These are phyloP conservation scores for Urocynchramus pylzowi DNA, from an alignment of 2,113 vertebrate genomes.

Conservation along the genomic window DNA sequence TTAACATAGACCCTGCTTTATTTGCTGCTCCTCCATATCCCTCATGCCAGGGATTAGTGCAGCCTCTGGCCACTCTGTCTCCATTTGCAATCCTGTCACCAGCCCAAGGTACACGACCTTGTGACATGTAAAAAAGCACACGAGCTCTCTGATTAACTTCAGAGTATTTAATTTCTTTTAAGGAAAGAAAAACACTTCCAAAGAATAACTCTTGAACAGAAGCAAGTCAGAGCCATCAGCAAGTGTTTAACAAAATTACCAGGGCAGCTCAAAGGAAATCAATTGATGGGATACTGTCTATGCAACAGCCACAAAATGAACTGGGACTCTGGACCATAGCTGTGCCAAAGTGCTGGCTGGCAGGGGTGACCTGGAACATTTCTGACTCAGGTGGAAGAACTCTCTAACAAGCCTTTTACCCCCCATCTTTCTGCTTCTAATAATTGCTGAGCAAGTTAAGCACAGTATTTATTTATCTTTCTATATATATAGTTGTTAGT, in stretches of 20 bases:
- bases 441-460: neutral
- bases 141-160: constrained; percentile 1
- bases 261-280: neutral
- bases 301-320: neutral
- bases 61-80: constrained; percentile 40
- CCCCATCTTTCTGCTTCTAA: neutral
- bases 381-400: neutral
- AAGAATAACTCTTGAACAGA: neutral
- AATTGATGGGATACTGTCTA: neutral
- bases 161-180: constrained; percentile 27
- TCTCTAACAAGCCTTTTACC: neutral
- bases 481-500: neutral
- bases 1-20: constrained; percentile 26
- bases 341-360: neutral
- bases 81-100: constrained; percentile 31
- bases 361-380: neutral
- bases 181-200: constrained; percentile 5
- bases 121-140: constrained; percentile 25
- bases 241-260: constrained; percentile 23
- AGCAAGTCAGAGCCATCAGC: neutral
- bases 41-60: constrained; percentile 40
- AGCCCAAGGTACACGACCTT: neutral
- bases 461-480: neutral
- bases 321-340: neutral
- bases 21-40: neutral